These are phyloP conservation scores for Apantesis nais DNA, from an alignment of 2,888 invertebrate genomes.

Conservation along the genomic window DNA sequence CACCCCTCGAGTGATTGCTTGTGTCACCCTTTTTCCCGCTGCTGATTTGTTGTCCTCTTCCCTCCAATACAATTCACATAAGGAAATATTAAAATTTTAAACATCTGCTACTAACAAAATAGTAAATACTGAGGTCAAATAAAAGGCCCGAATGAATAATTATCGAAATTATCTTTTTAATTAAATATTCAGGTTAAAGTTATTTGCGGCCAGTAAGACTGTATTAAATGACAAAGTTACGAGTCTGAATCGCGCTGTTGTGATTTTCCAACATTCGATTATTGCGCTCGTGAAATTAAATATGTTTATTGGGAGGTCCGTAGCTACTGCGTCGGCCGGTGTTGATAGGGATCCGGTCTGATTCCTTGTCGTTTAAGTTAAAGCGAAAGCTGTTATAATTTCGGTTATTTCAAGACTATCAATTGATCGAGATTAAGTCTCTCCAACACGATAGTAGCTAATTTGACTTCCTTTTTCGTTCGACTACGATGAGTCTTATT, in stretches of 20 bases:
- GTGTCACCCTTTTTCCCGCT: too few species aligned
- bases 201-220: neutral
- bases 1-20: too few species aligned
- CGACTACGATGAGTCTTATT: too few species aligned
- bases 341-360: constrained; percentile 78
- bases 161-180: too few species aligned
- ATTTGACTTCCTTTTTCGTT: constrained; percentile 81
- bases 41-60: too few species aligned
- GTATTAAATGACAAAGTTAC: constrained; percentile 43
- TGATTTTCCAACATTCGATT: constrained; percentile 51
- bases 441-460: constrained; percentile 81
- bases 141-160: too few species aligned
- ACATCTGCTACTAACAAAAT: too few species aligned
- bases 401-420: constrained; percentile 79
- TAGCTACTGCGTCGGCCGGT: constrained; percentile 81
- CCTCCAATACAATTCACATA: too few species aligned
- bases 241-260: constrained; percentile 69
- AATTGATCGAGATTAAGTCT: constrained; percentile 80
- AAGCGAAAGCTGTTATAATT: constrained; percentile 75
- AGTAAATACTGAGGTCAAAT: too few species aligned
- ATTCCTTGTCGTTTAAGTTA: constrained; percentile 77
- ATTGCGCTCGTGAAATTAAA: constrained; percentile 40
- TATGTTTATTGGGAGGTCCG: constrained; percentile 67
- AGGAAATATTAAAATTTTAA: too few species aligned
- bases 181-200: neutral